phyloP scores from a whole-genome alignment of 2,888 invertebrate species.

The Scelioninae gen. 2 region DNA sequence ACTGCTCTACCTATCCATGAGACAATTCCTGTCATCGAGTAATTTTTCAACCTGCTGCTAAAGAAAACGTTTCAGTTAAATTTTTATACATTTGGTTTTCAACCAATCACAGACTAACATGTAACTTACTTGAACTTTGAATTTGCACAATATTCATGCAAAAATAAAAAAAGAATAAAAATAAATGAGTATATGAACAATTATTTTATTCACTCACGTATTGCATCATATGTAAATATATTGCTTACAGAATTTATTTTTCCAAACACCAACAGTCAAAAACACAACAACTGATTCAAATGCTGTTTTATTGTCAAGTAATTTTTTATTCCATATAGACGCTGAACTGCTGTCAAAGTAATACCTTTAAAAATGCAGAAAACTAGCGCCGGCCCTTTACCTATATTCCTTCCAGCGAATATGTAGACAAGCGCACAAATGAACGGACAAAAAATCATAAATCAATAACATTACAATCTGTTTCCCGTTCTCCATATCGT shows the following conservation, averaged over 20 bases:
- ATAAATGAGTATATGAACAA: background rate
- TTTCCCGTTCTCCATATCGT: too few relatives aligned
- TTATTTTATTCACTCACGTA: constrained; percentile 1
- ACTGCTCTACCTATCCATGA: constrained; percentile 23
- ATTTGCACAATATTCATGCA: background rate
- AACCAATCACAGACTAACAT: background rate
- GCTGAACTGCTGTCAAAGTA: background rate
- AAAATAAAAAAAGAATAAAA: too few relatives aligned
- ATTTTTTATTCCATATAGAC: background rate
- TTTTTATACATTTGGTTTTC: background rate
- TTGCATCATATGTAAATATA: constrained; percentile 19
- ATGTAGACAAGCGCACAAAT: background rate
- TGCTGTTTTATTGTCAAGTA: background rate
- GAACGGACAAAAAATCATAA: too few relatives aligned
- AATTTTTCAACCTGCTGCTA: constrained; percentile 28
- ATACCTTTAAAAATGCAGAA: background rate
- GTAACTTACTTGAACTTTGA: constrained; percentile 8
- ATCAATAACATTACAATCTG: too few relatives aligned
- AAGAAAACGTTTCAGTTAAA: constrained; percentile 8
- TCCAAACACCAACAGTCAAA: too few relatives aligned
- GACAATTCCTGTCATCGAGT: constrained; percentile 16
- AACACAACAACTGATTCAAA: too few relatives aligned
- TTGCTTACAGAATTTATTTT: background rate
- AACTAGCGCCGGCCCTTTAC: background rate
- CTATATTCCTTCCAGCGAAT: background rate